Conservation (phyloP, 30 jellyfish, hydroid and myxozoan genomes). For the Mastigias papua region DNA sequence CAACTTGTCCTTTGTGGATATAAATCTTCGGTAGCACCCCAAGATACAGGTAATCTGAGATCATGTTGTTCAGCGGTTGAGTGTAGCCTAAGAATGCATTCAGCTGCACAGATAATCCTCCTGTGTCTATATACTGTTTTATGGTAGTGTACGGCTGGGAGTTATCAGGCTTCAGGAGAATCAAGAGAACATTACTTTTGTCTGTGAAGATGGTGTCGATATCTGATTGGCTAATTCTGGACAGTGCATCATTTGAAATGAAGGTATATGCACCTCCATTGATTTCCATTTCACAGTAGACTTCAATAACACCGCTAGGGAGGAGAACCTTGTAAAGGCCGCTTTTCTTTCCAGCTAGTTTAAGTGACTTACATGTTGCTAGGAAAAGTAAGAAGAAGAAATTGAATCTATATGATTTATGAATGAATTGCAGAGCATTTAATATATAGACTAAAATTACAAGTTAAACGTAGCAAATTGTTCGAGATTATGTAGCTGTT, state of each 20-base stretch:
- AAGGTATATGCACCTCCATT: slow-evolving; percentile 73
- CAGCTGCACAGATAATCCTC: too few species aligned
- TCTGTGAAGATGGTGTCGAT: not conserved
- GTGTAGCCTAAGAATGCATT: slow-evolving; percentile 21
- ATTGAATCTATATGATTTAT: too few species aligned
- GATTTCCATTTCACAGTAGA: slow-evolving; percentile 66
- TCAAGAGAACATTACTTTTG: slow-evolving; percentile 58
- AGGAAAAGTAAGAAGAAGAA: too few species aligned
- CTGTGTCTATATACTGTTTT: too few species aligned
- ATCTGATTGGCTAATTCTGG: slow-evolving; percentile 34
- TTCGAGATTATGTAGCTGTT: too few species aligned
- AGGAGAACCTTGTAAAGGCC: slow-evolving; percentile 33
- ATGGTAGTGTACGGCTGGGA: slow-evolving; percentile 72
- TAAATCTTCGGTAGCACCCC: slow-evolving; percentile 24
- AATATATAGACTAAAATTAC: too few species aligned
- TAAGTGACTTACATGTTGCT: slow-evolving; percentile 46
- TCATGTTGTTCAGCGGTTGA: slow-evolving; percentile 9
- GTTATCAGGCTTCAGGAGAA: slow-evolving; percentile 40
- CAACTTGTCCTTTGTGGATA: not conserved
- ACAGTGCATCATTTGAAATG: slow-evolving; percentile 13
- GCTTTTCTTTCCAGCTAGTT: not conserved
- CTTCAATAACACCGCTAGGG: too few species aligned
- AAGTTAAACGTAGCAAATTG: too few species aligned
- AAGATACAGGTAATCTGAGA: slow-evolving; percentile 34
- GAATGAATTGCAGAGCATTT: too few species aligned